Evolutionary conservation across 2,113 vertebrate genomes (phyloP), one percentile per base, ranked within the genome.

Genomic region (Carollia perspicillata): DNA sequence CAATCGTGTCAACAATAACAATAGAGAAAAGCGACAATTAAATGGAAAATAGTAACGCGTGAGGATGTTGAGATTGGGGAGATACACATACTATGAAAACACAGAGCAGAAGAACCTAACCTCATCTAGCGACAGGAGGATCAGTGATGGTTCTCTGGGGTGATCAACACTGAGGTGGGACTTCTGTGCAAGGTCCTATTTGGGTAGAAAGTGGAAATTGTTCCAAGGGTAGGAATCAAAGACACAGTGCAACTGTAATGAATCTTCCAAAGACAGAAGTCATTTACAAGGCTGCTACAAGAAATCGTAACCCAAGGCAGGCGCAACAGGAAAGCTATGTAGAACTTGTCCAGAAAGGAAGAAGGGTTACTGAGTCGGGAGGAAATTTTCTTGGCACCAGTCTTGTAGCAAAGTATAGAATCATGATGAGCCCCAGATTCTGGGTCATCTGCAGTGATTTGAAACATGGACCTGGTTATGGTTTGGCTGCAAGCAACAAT

Each of bases 381-480:
- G 88, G 86, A 97, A 95, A 84, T 96, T 69, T 92, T 96, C 88
- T 97, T 97, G 97, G 96, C 96, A 93, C 66, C 10, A 37, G 49
- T 33, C 40, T 93, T 93, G 17, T 37, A 97, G 63, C 26, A 83
- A 95, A 95, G 74, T 79, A 89, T 53, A 97, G 90, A 96, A 88
- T 95, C 92, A 20, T 86, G 95, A 95, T 95, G 90, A 96, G 84
- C 88, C 93, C 93, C 97, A 97, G 95, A 97, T 97, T 97, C 93
- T 92, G 80, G 94, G 90, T 97, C 92, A 89, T 94, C 77, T 88
- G 90, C 83, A 93, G n/a, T 71, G 96, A 92, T 97, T 37, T 83
- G 92, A 96, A 97, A 92, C 85, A 89, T 96, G 96, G 97, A 87
- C 93, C 74, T 97, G 81, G 95, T 97, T 98, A 97, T 97, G 85